Conservation (phyloP, 2,797 vertebrate genomes). For the Lindbergichthys nudifrons region DNA sequence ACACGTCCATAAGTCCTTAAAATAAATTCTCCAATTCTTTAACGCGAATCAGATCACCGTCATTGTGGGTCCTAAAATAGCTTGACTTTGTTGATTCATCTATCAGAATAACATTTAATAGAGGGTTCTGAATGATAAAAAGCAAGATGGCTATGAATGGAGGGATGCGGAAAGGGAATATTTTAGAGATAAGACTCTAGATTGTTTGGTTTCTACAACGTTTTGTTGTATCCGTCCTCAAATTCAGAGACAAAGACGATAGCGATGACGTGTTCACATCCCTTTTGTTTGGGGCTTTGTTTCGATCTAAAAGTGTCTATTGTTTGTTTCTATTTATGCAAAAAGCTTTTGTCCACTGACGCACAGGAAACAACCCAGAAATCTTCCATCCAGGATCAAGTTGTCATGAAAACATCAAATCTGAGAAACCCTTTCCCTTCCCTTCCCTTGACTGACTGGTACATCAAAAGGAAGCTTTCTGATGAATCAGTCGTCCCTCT, state of each 20-base stretch:
- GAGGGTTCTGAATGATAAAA: not conserved
- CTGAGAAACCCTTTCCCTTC: constrained; percentile 22
- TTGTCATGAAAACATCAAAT: constrained; percentile 5
- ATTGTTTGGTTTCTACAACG: not conserved
- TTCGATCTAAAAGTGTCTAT: constrained; percentile 56
- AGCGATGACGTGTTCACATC: constrained; percentile 46
- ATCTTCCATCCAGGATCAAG: constrained; percentile 11
- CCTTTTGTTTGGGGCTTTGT: constrained; percentile 65
- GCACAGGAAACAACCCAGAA: constrained; percentile 31
- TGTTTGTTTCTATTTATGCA: constrained; percentile 58
- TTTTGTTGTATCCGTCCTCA: constrained; percentile 54
- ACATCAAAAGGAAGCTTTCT: constrained; percentile 27
- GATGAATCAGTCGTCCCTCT: constrained; percentile 60
- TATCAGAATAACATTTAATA: not conserved
- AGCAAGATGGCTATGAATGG: constrained; percentile 14
- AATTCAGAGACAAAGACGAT: constrained; percentile 52
- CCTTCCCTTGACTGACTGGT: constrained; percentile 46
- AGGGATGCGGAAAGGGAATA: constrained; percentile 16
- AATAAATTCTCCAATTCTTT: constrained; percentile 3
- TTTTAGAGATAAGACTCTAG: not conserved
- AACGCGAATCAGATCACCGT: not conserved
- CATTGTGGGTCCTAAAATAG: constrained; percentile 1
- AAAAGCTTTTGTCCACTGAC: constrained; percentile 45
- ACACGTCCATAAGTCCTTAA: constrained; percentile 38
- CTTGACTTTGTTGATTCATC: not conserved